Conservation (phyloP, 1,140 invertebrate genomes). For the Zaprionus camerounensis region DNA sequence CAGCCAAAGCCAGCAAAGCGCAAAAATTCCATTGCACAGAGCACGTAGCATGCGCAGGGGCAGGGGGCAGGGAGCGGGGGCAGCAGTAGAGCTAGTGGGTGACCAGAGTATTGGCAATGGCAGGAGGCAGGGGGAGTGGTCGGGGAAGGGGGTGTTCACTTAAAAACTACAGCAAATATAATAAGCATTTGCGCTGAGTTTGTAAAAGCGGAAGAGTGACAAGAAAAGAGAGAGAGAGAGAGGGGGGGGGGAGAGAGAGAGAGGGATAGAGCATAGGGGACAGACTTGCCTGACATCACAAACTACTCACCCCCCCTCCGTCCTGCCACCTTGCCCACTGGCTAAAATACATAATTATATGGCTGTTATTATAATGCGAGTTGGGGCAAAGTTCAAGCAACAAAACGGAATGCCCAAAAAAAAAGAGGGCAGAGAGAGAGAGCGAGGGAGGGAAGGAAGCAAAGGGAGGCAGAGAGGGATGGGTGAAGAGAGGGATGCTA, state of each 20-base stretch:
- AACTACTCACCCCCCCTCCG: neutral
- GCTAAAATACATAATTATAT: slow-evolving; percentile 75
- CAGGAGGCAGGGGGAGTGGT: neutral
- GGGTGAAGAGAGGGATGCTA: neutral
- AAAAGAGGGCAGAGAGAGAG: neutral
- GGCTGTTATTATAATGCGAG: slow-evolving; percentile 72
- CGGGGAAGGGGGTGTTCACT: slow-evolving; percentile 40
- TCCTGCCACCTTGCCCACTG: slow-evolving; percentile 36
- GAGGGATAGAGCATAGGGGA: neutral
- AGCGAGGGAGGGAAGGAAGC: neutral
- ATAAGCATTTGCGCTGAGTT: slow-evolving; percentile 63
- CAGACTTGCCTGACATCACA: neutral
- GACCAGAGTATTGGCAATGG: neutral
- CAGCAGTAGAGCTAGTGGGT: neutral
- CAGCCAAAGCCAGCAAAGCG: slow-evolving; percentile 38
- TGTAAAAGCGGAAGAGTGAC: neutral
- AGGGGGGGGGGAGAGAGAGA: neutral
- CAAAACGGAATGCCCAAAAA: slow-evolving; percentile 32
- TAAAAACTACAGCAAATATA: slow-evolving; percentile 71
- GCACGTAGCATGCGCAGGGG: slow-evolving; percentile 52
- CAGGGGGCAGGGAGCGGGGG: neutral
- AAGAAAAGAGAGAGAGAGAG: neutral
- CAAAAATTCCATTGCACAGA: slow-evolving; percentile 71
- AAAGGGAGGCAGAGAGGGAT: neutral
- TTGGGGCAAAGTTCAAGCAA: slow-evolving; percentile 66